Evolutionary conservation across 1,140 invertebrate species (phyloP), one percentile per base, ranked within the genome.

Genomic region (Dryas iulia): DNA sequence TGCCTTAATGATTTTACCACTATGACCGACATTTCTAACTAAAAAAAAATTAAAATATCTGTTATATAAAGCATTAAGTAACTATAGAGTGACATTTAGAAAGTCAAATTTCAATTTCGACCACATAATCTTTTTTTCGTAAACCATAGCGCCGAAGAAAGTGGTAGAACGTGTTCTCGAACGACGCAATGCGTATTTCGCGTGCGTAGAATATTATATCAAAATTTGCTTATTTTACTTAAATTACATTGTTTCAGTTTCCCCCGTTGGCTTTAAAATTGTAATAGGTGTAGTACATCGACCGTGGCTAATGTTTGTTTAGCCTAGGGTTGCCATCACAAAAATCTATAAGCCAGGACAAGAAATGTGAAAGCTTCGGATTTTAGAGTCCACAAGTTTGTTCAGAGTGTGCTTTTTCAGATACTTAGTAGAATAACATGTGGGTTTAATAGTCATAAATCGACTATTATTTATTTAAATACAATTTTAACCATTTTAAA

Each of bases 31-130:
- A n/a, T n/a, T n/a, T n/a, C n/a, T n/a, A n/a, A n/a, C n/a, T n/a
- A n/a, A n/a, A n/a, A n/a, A n/a, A n/a, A n/a, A n/a, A n/a, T n/a
- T n/a, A n/a, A n/a, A n/a, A n/a, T n/a, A n/a, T n/a, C n/a, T 12
- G 10, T 39, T 14, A 39, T 10, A 39, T 12, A 39, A 14, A 56
- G 10, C 5, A 7, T 56, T 24, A 25, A 25, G 0, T 12, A 26
- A 25, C 25, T 25, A n/a, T 28, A 31, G 33, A 5, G 18, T 11
- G 14, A 11, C 25, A 12, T 33, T 59, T 59, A 21, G 57, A 59
- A 59, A 59, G 57, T 59, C 18, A 23, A 31, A 21, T 30, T 59
- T 31, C 12, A 59, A 59, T 59, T 30, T 59, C 11, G 21, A 21
- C 3, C 8, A 23, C 3, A 59, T 35, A 59, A 7, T 59, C 3